phyloP scores from a whole-genome alignment of 2,888 invertebrate species.

The Tribolium freemani region DNA sequence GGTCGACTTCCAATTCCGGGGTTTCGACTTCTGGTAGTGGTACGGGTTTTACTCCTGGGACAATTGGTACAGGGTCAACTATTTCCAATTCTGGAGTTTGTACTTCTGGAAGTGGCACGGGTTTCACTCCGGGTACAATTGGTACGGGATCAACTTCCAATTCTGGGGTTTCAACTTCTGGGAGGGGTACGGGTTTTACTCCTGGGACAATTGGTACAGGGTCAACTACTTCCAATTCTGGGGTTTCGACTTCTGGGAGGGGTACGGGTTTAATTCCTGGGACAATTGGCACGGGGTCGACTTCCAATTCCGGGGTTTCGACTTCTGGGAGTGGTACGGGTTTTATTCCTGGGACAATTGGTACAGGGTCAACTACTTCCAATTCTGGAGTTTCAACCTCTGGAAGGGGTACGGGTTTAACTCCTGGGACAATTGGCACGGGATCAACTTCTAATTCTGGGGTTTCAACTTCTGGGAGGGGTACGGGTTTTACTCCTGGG shows the following conservation, averaged over 20 bases:
- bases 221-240: slow-evolving; percentile 1
- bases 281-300: not conserved
- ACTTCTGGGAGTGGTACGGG: not conserved
- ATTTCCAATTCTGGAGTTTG: not conserved
- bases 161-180: too few relatives aligned
- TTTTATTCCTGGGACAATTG: slow-evolving; percentile 7
- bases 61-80: not conserved
- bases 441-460: slow-evolving; percentile 10
- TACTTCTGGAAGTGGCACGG: not conserved
- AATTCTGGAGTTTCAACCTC: slow-evolving; percentile 20
- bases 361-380: slow-evolving; percentile 12
- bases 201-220: not conserved
- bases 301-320: slow-evolving; percentile 1
- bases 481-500: not conserved
- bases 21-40: not conserved
- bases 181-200: too few relatives aligned
- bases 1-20: not conserved
- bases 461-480: slow-evolving; percentile 1
- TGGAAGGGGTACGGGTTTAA: slow-evolving; percentile 10
- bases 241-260: not conserved
- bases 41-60: not conserved
- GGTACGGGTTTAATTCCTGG: slow-evolving; percentile 1
- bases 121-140: not conserved
- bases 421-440: slow-evolving; percentile 16
- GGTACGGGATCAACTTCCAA: too few relatives aligned